phyloP scores from a whole-genome alignment of 2,888 invertebrate genomes.

The Lithophane leautieri region DNA sequence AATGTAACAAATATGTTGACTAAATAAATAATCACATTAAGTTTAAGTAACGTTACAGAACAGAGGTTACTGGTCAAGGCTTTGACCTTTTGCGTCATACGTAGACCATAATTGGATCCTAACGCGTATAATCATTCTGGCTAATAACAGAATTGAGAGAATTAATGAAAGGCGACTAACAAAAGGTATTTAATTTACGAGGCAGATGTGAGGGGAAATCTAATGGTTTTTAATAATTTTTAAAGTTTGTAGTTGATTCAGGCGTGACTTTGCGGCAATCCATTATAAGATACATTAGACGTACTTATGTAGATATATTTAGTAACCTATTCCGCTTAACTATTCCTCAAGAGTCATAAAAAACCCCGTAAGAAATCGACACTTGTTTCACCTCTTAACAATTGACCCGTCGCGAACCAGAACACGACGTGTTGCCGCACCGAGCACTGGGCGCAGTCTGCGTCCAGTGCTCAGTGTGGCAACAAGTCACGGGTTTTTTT shows the following conservation, averaged over 20 bases:
- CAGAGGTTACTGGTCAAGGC: constrained; percentile 42
- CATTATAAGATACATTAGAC: too few species aligned
- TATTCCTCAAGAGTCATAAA: too few species aligned
- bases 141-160: not conserved
- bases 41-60: constrained; percentile 19
- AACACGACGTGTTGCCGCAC: too few species aligned
- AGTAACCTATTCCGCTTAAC: too few species aligned
- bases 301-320: too few species aligned
- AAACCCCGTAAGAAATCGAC: too few species aligned
- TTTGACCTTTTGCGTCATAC: constrained; percentile 33
- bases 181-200: not conserved
- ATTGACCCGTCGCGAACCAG: too few species aligned
- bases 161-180: not conserved
- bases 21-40: constrained; percentile 30
- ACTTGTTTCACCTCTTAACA: too few species aligned
- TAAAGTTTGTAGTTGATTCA: not conserved
- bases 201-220: not conserved
- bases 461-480: too few species aligned
- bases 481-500: too few species aligned
- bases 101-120: not conserved
- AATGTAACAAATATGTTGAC: constrained; percentile 32
- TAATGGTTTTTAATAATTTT: not conserved
- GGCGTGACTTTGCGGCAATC: too few species aligned
- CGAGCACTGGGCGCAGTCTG: too few species aligned
- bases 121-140: not conserved